phyloP scores from a whole-genome alignment of 2,113 vertebrate genomes.

The Callocephalon fimbriatum region DNA sequence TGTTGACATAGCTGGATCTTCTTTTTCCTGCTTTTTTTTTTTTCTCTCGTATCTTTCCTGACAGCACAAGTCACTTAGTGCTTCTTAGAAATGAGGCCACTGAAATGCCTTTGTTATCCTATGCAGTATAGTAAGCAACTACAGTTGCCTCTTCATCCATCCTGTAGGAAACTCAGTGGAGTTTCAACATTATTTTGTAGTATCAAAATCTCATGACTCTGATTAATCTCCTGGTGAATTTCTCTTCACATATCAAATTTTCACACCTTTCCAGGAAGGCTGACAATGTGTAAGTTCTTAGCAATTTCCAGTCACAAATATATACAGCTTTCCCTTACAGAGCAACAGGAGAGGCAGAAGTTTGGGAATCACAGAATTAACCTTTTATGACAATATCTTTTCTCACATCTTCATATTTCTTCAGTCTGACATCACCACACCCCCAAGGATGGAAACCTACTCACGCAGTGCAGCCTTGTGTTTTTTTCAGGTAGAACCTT shows the following conservation, averaged over 20 bases:
- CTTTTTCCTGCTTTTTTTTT: background rate
- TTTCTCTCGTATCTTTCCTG: background rate
- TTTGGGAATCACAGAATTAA: background rate
- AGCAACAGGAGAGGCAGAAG: background rate
- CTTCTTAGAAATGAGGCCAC: background rate
- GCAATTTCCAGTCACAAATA: background rate
- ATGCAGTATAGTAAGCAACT: background rate
- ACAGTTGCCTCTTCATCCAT: background rate
- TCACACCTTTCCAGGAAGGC: background rate
- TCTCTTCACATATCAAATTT: background rate
- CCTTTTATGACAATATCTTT: background rate
- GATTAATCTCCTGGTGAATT: background rate
- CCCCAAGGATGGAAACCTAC: background rate
- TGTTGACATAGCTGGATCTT: background rate
- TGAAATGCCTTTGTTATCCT: background rate
- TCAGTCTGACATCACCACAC: background rate
- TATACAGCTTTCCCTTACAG: background rate
- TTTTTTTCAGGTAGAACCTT: background rate
- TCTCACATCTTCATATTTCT: background rate
- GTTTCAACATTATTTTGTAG: background rate
- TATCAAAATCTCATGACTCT: background rate
- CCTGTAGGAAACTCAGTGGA: background rate
- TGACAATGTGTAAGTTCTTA: background rate
- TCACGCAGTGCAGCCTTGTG: background rate
- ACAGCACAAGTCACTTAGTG: background rate